Base-by-base conservation (phyloP, 1,140 invertebrate species). In the Macrotrachela quadricornifera region DNA sequence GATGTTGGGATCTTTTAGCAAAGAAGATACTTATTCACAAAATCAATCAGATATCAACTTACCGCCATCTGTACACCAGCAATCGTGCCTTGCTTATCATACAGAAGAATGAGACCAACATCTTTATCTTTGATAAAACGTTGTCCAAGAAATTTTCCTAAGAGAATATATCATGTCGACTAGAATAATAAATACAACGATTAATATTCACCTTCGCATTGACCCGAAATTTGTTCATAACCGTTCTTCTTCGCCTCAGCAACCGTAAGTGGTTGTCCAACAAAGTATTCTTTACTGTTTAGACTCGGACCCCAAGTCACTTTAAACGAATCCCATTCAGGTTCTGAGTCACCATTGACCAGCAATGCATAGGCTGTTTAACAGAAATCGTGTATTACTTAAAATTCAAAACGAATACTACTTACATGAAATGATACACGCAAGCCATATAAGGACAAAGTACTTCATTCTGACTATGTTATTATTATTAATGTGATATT, bases 1-100 rank as follows among this genome's bases (percentile, higher is more conserved):
- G 43, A 18, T 2, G 8, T 8, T 4, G 15, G 43, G 8, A 16
- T 2, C 15, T 18, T 30, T 8, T n/a, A n/a, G 13, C 43, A 44
- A 15, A 44, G 2, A 9, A 15, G 8, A 18, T 18, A 9, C 13
- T 13, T 13, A 42, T 13, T 42, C n/a, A 42, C n/a, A 15, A 44
- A 44, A 44, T 15, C 43, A 44, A 4, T 4, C 2, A 44, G 9
- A 44, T 18, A 44, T 18, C 43, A 16, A 51, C 59, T 56, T 60
- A 67, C 64, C 39, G 60, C 63, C 11, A 59, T 47, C 56, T 67
- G 62, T 14, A 67, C 63, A 12, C 67, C 66, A 42, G 66, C 66
- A 41, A 69, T 63, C 54, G 62, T 62, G 10, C 66, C 67, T 44
- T 64, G 60, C 1, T 51, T 51, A 46, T 65, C 66, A 56, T 59